A percentile compares a stretch with the other conserved stretches of the same genome.
Evolutionary conservation across 2,888 invertebrate species (phyloP).

Genomic region (Alcis repandata): DNA sequence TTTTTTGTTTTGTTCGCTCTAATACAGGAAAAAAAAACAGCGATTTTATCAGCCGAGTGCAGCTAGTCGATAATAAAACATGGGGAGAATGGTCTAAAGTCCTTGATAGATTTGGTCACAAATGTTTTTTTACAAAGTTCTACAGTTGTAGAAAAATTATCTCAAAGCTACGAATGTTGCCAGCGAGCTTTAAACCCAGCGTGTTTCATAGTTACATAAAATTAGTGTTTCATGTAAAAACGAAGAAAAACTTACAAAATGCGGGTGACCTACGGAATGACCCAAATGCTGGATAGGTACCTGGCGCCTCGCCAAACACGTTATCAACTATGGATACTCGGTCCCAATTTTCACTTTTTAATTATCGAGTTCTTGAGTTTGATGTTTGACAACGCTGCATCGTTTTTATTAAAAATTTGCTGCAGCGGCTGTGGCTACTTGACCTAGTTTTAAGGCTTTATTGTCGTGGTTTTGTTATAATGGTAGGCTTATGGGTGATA

Average conservation of each 20-base stretch:
- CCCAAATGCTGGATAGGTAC: conserved; percentile 68
- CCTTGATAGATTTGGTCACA: too few relatives aligned
- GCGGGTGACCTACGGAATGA: conserved; percentile 67
- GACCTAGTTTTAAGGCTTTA: conserved; percentile 49
- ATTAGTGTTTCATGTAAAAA: conserved; percentile 14
- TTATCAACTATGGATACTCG: conserved; percentile 74
- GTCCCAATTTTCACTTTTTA: conserved; percentile 81
- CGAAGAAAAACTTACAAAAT: conserved; percentile 50
- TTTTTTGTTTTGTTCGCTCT: too few relatives aligned
- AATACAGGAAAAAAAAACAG: too few relatives aligned
- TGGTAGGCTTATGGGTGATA: not conserved
- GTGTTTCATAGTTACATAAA: not conserved
- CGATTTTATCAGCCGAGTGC: too few relatives aligned
- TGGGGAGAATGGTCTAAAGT: too few relatives aligned
- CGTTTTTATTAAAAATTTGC: conserved; percentile 52
- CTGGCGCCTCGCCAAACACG: conserved; percentile 75
- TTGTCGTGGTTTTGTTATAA: conserved; percentile 25
- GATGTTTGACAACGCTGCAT: conserved; percentile 62
- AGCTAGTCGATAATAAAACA: too few relatives aligned
- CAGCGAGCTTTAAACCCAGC: too few relatives aligned
- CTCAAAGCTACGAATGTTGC: too few relatives aligned
- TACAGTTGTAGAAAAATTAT: too few relatives aligned
- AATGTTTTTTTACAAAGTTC: too few relatives aligned
- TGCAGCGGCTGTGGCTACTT: conserved; percentile 46
- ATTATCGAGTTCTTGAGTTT: conserved; percentile 76